These are phyloP conservation scores for Ellobium chinense DNA, from an alignment of 2,888 invertebrate species.

Conservation along the genomic window DNA sequence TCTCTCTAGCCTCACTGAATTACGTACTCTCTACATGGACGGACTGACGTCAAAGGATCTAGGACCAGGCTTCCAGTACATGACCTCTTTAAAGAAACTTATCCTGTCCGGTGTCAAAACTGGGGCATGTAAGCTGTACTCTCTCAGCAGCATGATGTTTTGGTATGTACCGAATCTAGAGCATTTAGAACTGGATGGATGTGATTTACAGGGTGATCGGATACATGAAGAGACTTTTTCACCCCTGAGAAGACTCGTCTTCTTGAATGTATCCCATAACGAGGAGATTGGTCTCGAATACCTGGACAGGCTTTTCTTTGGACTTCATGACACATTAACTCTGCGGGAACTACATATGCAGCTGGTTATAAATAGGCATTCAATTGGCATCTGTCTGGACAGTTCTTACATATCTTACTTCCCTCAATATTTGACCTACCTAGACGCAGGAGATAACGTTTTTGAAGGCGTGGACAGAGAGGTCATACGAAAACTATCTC, in stretches of 20 bases:
- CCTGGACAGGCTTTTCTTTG: slow-evolving; percentile 34
- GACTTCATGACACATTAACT: slow-evolving; percentile 12
- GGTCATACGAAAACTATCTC: slow-evolving; percentile 19
- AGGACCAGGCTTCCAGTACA: slow-evolving; percentile 30
- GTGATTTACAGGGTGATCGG: not conserved
- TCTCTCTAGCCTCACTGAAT: slow-evolving; percentile 2
- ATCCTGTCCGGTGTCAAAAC: not conserved
- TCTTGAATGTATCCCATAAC: slow-evolving; percentile 38
- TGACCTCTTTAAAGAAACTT: slow-evolving; percentile 26
- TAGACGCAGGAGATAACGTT: slow-evolving; percentile 34
- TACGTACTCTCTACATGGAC: slow-evolving; percentile 28
- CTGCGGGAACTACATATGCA: slow-evolving; percentile 30
- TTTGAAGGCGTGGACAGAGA: slow-evolving; percentile 15
- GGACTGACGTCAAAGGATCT: slow-evolving; percentile 28
- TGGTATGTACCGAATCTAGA: not conserved
- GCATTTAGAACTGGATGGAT: slow-evolving; percentile 25
- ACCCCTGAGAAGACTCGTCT: slow-evolving; percentile 12
- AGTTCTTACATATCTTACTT: slow-evolving; percentile 15
- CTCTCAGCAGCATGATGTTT: slow-evolving; percentile 24
- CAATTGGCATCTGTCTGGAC: slow-evolving; percentile 29
- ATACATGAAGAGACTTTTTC: slow-evolving; percentile 17
- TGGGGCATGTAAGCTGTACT: slow-evolving; percentile 26
- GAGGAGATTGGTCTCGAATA: slow-evolving; percentile 33
- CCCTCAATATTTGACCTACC: slow-evolving; percentile 20
- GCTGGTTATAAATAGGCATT: slow-evolving; percentile 29